Base-by-base conservation (phyloP, 2,797 vertebrate genomes). In the Telmatherina bonti region DNA sequence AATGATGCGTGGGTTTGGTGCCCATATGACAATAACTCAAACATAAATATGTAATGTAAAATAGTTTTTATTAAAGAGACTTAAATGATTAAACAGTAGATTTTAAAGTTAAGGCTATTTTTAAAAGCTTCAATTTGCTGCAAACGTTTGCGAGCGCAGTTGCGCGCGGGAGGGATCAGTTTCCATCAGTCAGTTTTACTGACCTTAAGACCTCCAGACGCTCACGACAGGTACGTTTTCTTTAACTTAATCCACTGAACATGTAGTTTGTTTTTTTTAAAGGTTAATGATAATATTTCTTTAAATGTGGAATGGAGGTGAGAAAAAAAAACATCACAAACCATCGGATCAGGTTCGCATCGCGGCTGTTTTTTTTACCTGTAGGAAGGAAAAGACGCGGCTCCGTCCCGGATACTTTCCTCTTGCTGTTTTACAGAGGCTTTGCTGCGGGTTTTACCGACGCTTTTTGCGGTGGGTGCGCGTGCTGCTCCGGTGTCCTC, bases 331-430 rank as follows among this genome's bases (percentile, higher is more conserved):
- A 35, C 33, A 4, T 7, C 33, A 9, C 5, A 35, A 5, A 35
- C 7, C 7, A 31, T 31, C 15, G 15, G 16, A 41, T 41, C 13
- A 41, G 38, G 38, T 15, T 41, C 11, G 4, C 36, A 16, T 38
- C 1, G 36, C 13, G 36, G 36, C 13, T 38, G 10, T n/a, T 7
- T 15, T 26, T 30, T 54, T 67, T 86, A 91, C 90, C 89, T 90
- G 81, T 72, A 74, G 24, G 38, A 53, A 62, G 20, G 41, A 13
- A 57, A 45, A 43, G 70, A 81, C 16, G 72, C 65, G 51, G 72
- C 71, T 87, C 55, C 20, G 78, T 69, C n/a, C 26, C 69, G 75
- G 33, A 49, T 13, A 51, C 68, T 73, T 79, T 68, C 47, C 43
- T 47, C 43, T 22, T 69, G 62, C 13, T 54, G 59, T 7, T 41